Evolutionary conservation across 2,113 vertebrate genomes (phyloP).

Genomic region (Lampris megalopsis): DNA sequence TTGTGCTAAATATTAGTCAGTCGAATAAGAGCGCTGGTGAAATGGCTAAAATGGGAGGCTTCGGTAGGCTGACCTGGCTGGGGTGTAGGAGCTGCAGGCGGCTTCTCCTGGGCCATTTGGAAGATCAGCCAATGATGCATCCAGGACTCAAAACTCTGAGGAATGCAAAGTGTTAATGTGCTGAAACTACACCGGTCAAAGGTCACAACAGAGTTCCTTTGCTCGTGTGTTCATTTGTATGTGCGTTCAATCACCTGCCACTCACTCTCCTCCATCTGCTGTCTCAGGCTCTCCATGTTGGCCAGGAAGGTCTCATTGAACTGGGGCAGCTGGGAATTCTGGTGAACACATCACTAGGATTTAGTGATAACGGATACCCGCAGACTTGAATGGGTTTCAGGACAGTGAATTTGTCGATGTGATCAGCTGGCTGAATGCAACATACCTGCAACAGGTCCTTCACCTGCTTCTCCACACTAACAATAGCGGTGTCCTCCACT

Average conservation of each 20-base stretch:
- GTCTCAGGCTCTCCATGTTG: constrained; percentile 84
- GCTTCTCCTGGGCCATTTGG: constrained; percentile 84
- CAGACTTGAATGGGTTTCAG: not conserved
- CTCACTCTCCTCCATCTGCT: constrained; percentile 63
- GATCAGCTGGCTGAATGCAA: not conserved
- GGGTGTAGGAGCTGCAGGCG: constrained; percentile 29
- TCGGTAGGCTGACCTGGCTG: constrained; percentile 39
- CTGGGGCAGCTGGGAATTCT: constrained; percentile 79
- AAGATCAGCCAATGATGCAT: constrained; percentile 91
- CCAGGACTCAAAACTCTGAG: constrained; percentile 88
- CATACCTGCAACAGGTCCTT: constrained; percentile 87
- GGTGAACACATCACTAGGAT: constrained; percentile 34
- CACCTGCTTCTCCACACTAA: constrained; percentile 84
- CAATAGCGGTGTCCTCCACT: constrained; percentile 49
- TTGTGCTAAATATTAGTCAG: no score
- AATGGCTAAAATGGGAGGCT: not conserved
- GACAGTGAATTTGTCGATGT: not conserved
- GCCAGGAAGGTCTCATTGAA: constrained; percentile 81
- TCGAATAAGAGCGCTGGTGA: not conserved
- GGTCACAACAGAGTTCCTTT: not conserved
- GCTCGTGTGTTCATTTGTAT: not conserved
- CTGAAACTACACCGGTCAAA: not conserved
- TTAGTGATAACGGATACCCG: not conserved
- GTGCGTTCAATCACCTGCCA: constrained; percentile 69
- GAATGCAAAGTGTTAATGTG: not conserved